Base-by-base conservation (phyloP, 2,888 invertebrate genomes). In the Leucophora obtusa region DNA sequence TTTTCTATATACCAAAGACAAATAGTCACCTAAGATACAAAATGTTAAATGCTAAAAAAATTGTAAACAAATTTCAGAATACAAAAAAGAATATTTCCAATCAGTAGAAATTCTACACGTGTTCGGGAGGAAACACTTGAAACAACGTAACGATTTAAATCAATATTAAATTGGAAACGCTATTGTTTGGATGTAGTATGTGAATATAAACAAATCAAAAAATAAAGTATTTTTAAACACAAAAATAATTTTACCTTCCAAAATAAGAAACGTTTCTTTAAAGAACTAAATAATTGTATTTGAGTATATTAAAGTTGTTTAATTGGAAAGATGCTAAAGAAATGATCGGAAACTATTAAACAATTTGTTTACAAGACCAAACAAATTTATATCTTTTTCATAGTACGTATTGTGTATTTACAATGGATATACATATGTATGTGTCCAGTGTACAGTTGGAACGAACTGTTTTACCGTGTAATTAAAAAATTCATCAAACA, bases 1-100 rank as follows among this genome's bases (percentile, higher is more conserved):
- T 35, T 47, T 47, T 53, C 24, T 71, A 65, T 33, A 24, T 33
- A 60, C 65, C 35, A 71, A 66, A 78, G 71, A 62, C 60, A 78
- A 78, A 68, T 72, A 78, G 71, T 78, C 77, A 78, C 77, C 66
- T 54, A 35, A 66, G 66, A 78, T 50, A 60, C 66, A 54, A 72
- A 72, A 72, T 54, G 66, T 65, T 77, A 59, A 65, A 70, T 43
- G 11, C 17, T n/a, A 33, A 28, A 66, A 47, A 47, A 17, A 15
- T 70, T 69, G 28, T 58, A 76, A 59, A 51, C 9, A 76, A 63
- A 15, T 15, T n/a, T 47, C 8, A 21, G 21, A 43, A n/a, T n/a
- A 21, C 17, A 10, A n/a, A 21, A n/a, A 17, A 8, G 18, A 6
- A 28, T 8, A 21, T 10, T 50, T 53, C 21, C 1, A 21, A 60